Conservation (phyloP, 1,140 invertebrate genomes). For the Platyscapa corneri region DNA sequence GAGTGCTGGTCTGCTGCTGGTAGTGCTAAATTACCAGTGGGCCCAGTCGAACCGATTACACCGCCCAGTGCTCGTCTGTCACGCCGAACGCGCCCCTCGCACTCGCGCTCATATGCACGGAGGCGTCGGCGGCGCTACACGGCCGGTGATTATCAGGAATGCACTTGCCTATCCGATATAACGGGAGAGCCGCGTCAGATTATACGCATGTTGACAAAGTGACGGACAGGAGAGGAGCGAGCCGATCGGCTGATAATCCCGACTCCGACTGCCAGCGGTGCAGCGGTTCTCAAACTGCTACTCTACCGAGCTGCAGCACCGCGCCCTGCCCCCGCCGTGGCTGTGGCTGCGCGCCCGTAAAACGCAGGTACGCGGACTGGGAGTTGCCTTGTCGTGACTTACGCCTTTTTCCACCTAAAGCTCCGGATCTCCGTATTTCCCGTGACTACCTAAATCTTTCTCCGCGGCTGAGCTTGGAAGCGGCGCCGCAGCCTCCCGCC, state of each 20-base stretch:
- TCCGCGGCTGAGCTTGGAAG: no score
- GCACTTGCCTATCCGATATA: slow-evolving; percentile 64
- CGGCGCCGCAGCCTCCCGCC: no score
- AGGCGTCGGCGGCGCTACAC: not conserved
- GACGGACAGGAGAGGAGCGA: slow-evolving; percentile 59
- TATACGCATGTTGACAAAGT: slow-evolving; percentile 68
- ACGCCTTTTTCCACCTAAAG: not conserved
- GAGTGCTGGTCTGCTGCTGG: not conserved
- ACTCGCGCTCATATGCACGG: not conserved
- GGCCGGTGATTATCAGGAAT: slow-evolving; percentile 63
- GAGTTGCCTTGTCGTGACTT: not conserved
- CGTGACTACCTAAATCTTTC: not conserved
- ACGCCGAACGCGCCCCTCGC: no score
- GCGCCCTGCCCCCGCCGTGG: no score
- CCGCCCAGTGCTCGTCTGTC: slow-evolving; percentile 53
- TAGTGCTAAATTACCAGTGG: slow-evolving; percentile 29
- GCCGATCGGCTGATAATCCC: slow-evolving; percentile 56
- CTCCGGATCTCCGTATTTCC: not conserved
- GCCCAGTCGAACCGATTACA: slow-evolving; percentile 65
- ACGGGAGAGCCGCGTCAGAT: slow-evolving; percentile 62
- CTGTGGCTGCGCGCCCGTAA: no score
- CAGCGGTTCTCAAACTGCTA: slow-evolving; percentile 54
- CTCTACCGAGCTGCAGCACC: not conserved
- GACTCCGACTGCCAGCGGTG: not conserved
- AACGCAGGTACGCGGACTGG: no score